Percentiles rank a stretch among this genome's conserved stretches.
These are phyloP conservation scores for Strix occidentalis DNA, from an alignment of 2,797 vertebrate genomes.

Conservation along the genomic window DNA sequence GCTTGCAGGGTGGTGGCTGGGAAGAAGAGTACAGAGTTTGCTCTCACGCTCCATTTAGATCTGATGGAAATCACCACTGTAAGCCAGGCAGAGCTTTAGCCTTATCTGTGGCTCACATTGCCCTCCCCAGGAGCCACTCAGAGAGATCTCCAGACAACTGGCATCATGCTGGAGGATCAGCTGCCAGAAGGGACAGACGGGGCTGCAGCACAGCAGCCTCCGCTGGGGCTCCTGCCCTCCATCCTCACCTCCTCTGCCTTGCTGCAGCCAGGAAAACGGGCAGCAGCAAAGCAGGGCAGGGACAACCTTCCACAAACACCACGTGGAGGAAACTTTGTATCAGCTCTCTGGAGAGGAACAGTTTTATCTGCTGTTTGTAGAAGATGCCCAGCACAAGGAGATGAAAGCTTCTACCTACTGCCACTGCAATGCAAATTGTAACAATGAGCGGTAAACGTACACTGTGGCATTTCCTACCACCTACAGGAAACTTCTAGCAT, in stretches of 20 bases:
- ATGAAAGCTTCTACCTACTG: not conserved
- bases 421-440: not conserved
- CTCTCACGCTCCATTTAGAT: not conserved
- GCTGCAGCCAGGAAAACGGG: fast-evolving
- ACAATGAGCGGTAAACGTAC: not conserved
- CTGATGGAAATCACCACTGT: not conserved
- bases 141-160: not conserved
- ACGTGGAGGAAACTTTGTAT: fast-evolving
- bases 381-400: not conserved
- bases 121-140: not conserved
- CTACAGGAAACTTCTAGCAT: not conserved
- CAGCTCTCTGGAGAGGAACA: not conserved
- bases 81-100: not conserved
- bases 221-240: not conserved
- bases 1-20: not conserved
- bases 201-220: not conserved
- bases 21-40: not conserved
- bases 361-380: fast-evolving
- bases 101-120: not conserved
- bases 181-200: not conserved
- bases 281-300: not conserved
- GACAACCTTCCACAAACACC: fast-evolving
- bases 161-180: not conserved
- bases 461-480: not conserved
- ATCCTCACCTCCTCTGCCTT: not conserved